Conservation (phyloP, 2,888 invertebrate species). For the Norana najaformis region DNA sequence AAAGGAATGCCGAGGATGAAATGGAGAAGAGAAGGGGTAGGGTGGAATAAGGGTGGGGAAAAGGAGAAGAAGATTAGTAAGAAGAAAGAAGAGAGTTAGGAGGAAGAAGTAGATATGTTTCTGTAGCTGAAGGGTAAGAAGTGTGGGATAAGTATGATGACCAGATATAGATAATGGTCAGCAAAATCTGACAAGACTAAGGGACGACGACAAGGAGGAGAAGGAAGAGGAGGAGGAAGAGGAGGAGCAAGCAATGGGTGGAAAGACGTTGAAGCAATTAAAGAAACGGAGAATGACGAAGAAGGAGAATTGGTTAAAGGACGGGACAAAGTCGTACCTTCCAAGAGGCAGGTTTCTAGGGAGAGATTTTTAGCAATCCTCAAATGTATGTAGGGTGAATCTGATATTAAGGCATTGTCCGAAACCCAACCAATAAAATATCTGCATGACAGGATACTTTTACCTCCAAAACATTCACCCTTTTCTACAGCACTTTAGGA, state of each 20-base stretch:
- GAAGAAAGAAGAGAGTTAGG: not conserved
- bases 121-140: not conserved
- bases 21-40: not conserved
- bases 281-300: too few relatives aligned
- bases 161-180: not conserved
- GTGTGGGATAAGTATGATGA: not conserved
- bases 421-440: not conserved
- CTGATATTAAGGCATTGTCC: not conserved
- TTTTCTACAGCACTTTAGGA: slow-evolving; percentile 13
- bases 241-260: not conserved
- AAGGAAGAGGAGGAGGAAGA: not conserved
- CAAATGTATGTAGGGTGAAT: not conserved
- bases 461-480: not conserved
- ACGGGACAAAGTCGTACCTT: not conserved
- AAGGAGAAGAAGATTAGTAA: slow-evolving; percentile 17
- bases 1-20: not conserved
- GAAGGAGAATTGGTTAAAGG: not conserved
- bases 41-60: not conserved
- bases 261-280: not conserved
- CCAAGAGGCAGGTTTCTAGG: not conserved
- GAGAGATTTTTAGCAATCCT: not conserved
- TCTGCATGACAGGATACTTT: not conserved
- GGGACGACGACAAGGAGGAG: not conserved
- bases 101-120: not conserved
- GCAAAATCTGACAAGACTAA: not conserved